Evolutionary conservation across 2,888 invertebrate species (phyloP), one percentile per base, ranked within the genome.

Genomic region (Cryptus viduatorius): DNA sequence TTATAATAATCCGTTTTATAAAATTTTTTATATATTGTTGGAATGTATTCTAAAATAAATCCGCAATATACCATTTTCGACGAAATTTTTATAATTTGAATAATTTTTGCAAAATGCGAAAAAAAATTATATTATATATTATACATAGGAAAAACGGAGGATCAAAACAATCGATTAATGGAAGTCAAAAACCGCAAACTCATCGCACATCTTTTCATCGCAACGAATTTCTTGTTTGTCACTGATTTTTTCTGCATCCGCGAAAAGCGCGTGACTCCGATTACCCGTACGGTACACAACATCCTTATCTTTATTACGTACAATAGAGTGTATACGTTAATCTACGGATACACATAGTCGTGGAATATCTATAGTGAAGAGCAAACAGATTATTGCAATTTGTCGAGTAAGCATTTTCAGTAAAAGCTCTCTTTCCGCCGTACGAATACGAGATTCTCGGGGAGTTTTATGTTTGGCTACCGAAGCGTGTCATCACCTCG

Each of bases 301-400:
- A 12, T 29, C 44, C 79, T 80, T 80, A 80, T 80, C 79, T 80
- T 80, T 67, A 73, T 80, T 73, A 44, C 65, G 53, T 69, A 12
- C 46, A 37, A 73, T 16, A 50, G 31, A 61, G 37, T 46, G 37
- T 46, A 31, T 64, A 46, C 37, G 37, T 24, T 69, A 24, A 29
- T 29, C 46, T 24, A 44, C 8, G 37, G 37, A 37, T 37, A 12
- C 4, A 73, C 19, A 12, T 1, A 19, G 46, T 8, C 29, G 16
- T n/a, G 19, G 12, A 44, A 24, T n/a, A 37, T 37, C 37, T 37
- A 56, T 19, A 44, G 42, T 12, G 14, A 64, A 50, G 65, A 14
- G 73, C 67, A 80, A 80, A 80, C 67, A 73, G 79, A 80, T 73
- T 73, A 80, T 73, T 80, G 73, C 56, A 73, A 80, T 80, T 67